Evolutionary conservation across 2,888 invertebrate species (phyloP).

Genomic region (Cheiracanthium punctorium): DNA sequence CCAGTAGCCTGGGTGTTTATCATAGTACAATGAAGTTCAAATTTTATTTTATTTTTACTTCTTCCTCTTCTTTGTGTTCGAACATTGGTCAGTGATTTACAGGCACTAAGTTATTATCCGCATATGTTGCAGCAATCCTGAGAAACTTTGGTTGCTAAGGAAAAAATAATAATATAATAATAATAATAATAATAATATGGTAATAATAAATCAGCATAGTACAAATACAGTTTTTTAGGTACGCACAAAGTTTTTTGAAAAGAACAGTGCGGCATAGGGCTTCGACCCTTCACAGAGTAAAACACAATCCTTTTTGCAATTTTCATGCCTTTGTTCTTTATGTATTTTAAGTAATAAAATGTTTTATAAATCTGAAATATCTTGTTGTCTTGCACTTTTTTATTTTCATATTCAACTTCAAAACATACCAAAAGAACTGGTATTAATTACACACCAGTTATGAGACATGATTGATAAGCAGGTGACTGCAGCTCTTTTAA

Average conservation of each 20-base stretch:
- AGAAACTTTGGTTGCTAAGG: conserved; percentile 5
- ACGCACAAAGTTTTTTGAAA: conserved; percentile 59
- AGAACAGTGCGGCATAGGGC: conserved; percentile 27
- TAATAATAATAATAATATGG: too few relatives aligned
- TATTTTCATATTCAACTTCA: too few relatives aligned
- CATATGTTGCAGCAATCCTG: not conserved
- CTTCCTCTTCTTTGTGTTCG: conserved; percentile 14
- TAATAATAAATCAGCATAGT: conserved; percentile 53
- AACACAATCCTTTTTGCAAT: conserved; percentile 64
- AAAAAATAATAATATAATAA: too few relatives aligned
- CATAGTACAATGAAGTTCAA: conserved; percentile 56
- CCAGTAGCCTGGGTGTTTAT: conserved; percentile 15
- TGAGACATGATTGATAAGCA: too few relatives aligned
- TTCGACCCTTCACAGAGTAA: conserved; percentile 13
- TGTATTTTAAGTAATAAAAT: conserved; percentile 69
- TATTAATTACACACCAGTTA: too few relatives aligned
- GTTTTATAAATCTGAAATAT: conserved; percentile 47
- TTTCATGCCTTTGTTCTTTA: conserved; percentile 67
- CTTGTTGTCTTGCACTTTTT: not conserved
- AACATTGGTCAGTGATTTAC: not conserved
- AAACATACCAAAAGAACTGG: too few relatives aligned
- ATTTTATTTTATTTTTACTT: conserved; percentile 32
- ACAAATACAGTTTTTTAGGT: conserved; percentile 68
- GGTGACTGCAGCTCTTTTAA: too few relatives aligned
- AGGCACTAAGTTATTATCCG: conserved; percentile 31